A percentile compares a stretch with the other conserved stretches of the same genome.
Evolutionary conservation across 2,888 invertebrate species (phyloP).

Genomic region (Creontiades dilutus): DNA sequence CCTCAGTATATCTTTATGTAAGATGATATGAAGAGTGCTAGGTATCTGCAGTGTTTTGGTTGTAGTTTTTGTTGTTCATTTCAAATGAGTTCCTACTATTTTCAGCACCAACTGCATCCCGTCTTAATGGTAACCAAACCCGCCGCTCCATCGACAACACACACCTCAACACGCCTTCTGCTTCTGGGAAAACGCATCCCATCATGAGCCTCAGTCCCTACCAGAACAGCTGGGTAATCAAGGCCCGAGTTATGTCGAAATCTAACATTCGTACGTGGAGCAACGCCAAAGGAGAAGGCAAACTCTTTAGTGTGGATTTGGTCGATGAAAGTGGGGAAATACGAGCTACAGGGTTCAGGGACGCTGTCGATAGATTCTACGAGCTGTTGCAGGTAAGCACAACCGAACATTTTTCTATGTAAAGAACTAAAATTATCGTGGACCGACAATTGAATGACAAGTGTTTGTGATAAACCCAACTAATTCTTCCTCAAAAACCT

Average conservation of each 20-base stretch:
- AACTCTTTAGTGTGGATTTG: constrained; percentile 95
- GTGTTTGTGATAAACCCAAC: too few relatives aligned
- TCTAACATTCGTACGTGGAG: constrained; percentile 90
- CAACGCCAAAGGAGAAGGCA: constrained; percentile 95
- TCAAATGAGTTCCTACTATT: background rate
- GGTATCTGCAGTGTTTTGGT: too few relatives aligned
- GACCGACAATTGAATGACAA: too few relatives aligned
- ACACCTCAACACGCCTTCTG: constrained; percentile 71
- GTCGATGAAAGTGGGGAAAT: constrained; percentile 97
- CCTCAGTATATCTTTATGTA: too few relatives aligned
- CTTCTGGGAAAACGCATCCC: constrained; percentile 81
- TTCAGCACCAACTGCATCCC: constrained; percentile 41
- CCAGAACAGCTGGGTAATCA: constrained; percentile 96
- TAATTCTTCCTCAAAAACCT: too few relatives aligned
- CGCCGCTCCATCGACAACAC: constrained; percentile 72
- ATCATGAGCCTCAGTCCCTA: constrained; percentile 94
- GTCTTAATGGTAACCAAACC: constrained; percentile 6
- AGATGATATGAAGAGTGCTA: too few relatives aligned
- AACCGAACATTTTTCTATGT: too few relatives aligned
- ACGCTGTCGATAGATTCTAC: constrained; percentile 92
- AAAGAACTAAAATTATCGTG: too few relatives aligned
- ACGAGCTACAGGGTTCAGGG: constrained; percentile 92
- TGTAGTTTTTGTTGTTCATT: too few relatives aligned
- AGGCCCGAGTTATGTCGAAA: constrained; percentile 92
- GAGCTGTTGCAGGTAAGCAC: constrained; percentile 89